Percentiles rank a stretch among this genome's conserved stretches.
phyloP scores from a whole-genome alignment of 2,797 vertebrate genomes.

The Sebastolobus altivelis region DNA sequence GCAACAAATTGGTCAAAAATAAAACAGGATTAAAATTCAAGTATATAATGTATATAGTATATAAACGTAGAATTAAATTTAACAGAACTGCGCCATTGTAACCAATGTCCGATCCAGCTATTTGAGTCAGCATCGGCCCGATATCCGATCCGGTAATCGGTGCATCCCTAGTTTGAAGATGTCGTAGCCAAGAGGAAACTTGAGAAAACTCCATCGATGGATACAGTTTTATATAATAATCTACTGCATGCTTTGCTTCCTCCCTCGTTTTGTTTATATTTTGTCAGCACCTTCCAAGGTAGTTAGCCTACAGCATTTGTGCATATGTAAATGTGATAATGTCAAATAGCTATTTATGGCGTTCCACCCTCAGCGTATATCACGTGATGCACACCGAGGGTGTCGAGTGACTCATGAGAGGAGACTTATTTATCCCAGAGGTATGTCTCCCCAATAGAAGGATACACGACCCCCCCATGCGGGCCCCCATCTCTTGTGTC shows the following conservation, averaged over 20 bases:
- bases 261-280: slow-evolving; percentile 14
- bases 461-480: slow-evolving; percentile 12
- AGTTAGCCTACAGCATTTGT: slow-evolving; percentile 84
- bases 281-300: slow-evolving; percentile 15
- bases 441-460: slow-evolving; percentile 28
- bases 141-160: no score
- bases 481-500: slow-evolving; percentile 87
- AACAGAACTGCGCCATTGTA: no score
- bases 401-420: slow-evolving; percentile 15
- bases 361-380: slow-evolving; percentile 25
- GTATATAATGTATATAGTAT: no score
- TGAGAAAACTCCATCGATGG: neutral
- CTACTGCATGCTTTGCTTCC: neutral
- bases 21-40: no score
- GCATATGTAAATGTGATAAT: slow-evolving; percentile 85
- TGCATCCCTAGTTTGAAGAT: no score
- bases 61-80: no score
- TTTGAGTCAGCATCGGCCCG: no score
- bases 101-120: no score
- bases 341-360: slow-evolving; percentile 86
- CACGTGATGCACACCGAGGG: slow-evolving; percentile 1
- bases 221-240: neutral
- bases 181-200: no score
- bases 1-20: no score
- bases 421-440: slow-evolving; percentile 42